Base-by-base conservation (phyloP, 2,797 vertebrate genomes). In the Gallinago nigripennis region DNA sequence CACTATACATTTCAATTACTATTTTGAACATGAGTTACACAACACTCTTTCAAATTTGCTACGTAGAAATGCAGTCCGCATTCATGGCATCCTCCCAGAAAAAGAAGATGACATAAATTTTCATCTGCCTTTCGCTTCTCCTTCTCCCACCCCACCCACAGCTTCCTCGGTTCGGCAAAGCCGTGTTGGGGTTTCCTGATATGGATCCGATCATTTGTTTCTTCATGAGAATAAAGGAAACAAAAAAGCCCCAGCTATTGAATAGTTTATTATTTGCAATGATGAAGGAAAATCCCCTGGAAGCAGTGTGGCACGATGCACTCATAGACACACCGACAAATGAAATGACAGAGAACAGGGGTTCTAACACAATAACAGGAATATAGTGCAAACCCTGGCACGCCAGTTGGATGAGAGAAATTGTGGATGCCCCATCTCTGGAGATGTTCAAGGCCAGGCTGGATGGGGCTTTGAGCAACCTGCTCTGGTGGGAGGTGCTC, bases 1-100 rank as follows among this genome's bases (percentile, higher is more conserved):
- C 95, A 97, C 94, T 96, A 95, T 69, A 95, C 86, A 92, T 96
- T 97, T 96, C 95, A 93, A 96, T 97, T 92, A 89, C 84, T 93
- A 86, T 96, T 97, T 96, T 96, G 96, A 97, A 92, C 87, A 76
- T 56, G 91, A 97, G 88, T 81, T 95, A 82, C 85, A 82, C 64
- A 90, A 86, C 65, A 92, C 46, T 54, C 41, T 93, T 92, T 89
- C 88, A 92, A 93, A 89, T 93, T 95, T 91, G 51, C 11, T 84
- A 17, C 0, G 0, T 30, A 91, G 58, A 69, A 82, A 80, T 68
- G 45, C 18, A 78, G 37, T 78, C 80, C 20, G 1, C 9, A 25
- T 88, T 90, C 5, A 6, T 41, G 95, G 43, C 92, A 77, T 89
- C 84, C 80, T 90, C 70, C 68, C 88, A 90, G 58, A 83, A 79